Conservation (phyloP, 2,797 vertebrate species). For the Tapirus indicus region DNA sequence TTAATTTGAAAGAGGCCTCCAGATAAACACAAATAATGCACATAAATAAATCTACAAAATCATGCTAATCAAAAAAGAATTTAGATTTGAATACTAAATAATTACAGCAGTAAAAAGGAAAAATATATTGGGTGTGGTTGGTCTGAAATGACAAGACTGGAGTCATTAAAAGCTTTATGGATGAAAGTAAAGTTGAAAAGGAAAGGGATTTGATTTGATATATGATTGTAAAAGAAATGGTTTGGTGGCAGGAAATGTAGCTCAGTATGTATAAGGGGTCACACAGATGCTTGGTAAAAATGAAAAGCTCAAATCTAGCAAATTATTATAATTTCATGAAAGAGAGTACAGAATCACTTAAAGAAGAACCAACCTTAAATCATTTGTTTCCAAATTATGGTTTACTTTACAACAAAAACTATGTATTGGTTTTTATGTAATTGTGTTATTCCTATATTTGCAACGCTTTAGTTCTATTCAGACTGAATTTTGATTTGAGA, state of each 20-base stretch:
- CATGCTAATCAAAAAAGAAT: background rate
- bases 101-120: constrained; percentile 18
- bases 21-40: background rate
- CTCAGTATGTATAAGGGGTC: background rate
- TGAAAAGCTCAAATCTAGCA: background rate
- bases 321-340: constrained; percentile 26
- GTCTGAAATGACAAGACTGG: background rate
- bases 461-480: constrained; percentile 6
- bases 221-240: background rate
- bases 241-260: background rate
- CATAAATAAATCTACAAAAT: background rate
- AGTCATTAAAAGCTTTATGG: background rate
- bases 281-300: background rate
- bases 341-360: background rate
- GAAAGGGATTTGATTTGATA: background rate
- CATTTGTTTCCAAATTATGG: constrained; percentile 42
- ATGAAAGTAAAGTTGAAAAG: background rate
- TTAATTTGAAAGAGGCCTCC: background rate
- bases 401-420: constrained; percentile 41
- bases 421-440: background rate
- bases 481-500: constrained; percentile 43
- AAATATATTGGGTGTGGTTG: background rate
- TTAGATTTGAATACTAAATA: background rate
- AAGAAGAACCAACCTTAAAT: constrained; percentile 15
- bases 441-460: constrained; percentile 15